Percentiles rank a stretch among this genome's conserved stretches.
Conservation (phyloP, 2,888 invertebrate species). For the Drosophila planitibia region DNA sequence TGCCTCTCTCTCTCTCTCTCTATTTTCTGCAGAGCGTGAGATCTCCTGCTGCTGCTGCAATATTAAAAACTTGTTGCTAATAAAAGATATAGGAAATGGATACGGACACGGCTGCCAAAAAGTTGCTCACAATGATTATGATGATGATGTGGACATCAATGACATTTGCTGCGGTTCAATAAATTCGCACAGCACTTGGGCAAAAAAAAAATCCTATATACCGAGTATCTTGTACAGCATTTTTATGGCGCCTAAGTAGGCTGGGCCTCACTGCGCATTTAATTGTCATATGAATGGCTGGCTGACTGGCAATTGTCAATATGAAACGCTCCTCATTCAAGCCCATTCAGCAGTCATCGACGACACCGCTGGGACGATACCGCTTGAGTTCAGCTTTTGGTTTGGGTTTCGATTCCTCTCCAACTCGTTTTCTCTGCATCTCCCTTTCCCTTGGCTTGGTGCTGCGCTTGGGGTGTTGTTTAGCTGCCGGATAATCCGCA, state of each 20-base stretch:
- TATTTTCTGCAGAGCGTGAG: background rate
- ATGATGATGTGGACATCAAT: conserved; percentile 72
- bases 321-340: conserved; percentile 53
- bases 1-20: background rate
- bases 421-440: conserved; percentile 3
- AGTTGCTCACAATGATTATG: conserved; percentile 41
- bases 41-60: conserved; percentile 59
- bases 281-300: conserved; percentile 64
- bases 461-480: conserved; percentile 65
- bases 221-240: conserved; percentile 7
- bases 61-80: conserved; percentile 82
- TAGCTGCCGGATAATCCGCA: conserved; percentile 82
- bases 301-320: conserved; percentile 60
- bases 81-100: conserved; percentile 64
- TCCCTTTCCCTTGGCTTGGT: background rate
- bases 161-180: conserved; percentile 82
- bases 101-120: conserved; percentile 45
- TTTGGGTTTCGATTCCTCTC: conserved; percentile 18
- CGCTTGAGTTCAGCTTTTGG: conserved; percentile 26
- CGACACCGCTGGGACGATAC: conserved; percentile 43
- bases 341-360: conserved; percentile 60
- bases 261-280: conserved; percentile 71
- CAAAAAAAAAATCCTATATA: conserved; percentile 15
- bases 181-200: conserved; percentile 69
- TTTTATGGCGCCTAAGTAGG: conserved; percentile 70